Percentiles rank a stretch among this genome's conserved stretches.
Evolutionary conservation across 2,797 vertebrate species (phyloP).

Genomic region (Sciurus vulgaris): DNA sequence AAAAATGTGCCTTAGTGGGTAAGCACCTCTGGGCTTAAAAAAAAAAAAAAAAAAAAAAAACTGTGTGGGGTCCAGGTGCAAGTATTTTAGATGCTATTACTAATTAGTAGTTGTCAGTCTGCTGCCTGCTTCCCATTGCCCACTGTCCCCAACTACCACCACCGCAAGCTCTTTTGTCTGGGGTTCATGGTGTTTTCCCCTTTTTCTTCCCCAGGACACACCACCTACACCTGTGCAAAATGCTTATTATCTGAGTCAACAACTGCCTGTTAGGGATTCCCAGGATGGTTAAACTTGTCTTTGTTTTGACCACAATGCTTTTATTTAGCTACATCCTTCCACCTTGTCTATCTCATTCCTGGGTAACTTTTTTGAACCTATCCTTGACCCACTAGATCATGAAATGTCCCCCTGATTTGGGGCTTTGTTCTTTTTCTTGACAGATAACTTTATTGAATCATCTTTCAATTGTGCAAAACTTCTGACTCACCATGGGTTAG

Average conservation of each 20-base stretch:
- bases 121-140: background rate
- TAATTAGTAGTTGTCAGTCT: background rate
- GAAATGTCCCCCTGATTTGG: conserved; percentile 31
- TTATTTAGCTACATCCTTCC: background rate
- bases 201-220: background rate
- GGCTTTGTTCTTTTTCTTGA: conserved; percentile 42
- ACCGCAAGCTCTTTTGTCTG: background rate
- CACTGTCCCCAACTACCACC: background rate
- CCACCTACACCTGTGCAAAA: background rate
- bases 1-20: too few relatives aligned
- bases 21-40: too few relatives aligned
- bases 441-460: conserved; percentile 7
- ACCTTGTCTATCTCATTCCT: background rate
- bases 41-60: background rate
- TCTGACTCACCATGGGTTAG: background rate
- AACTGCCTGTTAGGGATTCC: background rate
- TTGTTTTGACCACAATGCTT: conserved; percentile 46
- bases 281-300: background rate
- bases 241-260: background rate
- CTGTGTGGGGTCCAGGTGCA: background rate
- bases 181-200: background rate
- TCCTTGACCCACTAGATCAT: background rate
- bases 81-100: background rate
- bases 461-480: conserved; percentile 44
- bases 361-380: conserved; percentile 5